Evolutionary conservation across 2,797 vertebrate species (phyloP).

Genomic region (Knipowitschia caucasica): DNA sequence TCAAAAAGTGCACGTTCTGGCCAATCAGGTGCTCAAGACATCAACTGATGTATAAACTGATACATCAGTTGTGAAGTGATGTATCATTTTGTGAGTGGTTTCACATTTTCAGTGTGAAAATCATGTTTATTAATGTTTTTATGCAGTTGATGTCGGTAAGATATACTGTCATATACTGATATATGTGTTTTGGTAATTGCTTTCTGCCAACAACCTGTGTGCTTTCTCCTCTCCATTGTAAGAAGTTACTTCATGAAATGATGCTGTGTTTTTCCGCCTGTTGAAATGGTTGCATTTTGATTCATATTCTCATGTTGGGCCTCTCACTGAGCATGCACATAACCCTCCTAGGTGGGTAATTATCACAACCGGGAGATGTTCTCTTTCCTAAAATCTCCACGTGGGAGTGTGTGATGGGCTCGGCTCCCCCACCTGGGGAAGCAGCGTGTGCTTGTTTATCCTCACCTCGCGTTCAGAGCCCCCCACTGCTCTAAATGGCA

Average conservation of each 20-base stretch:
- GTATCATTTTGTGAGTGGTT: no score
- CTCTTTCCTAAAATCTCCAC: conserved; percentile 65
- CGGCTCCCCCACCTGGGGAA: conserved; percentile 57
- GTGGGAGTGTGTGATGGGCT: conserved; percentile 69
- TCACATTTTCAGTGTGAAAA: no score
- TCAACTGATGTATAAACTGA: no score
- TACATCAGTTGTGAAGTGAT: no score
- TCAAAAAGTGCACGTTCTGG: no score
- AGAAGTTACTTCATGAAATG: conserved; percentile 41
- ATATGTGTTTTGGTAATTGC: neutral
- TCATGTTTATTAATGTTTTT: no score
- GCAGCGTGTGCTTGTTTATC: conserved; percentile 71
- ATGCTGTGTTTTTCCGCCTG: conserved; percentile 52
- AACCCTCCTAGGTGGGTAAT: conserved; percentile 72
- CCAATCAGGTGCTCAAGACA: no score
- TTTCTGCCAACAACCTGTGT: conserved; percentile 4
- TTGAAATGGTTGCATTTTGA: conserved; percentile 64
- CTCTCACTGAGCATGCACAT: conserved; percentile 62
- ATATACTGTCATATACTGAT: no score
- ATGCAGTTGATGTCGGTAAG: no score
- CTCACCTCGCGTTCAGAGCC: conserved; percentile 59
- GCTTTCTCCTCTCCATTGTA: conserved; percentile 21
- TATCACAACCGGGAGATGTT: conserved; percentile 70
- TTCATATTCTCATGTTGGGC: conserved; percentile 53
- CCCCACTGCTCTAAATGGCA: conserved; percentile 74